A percentile compares a stretch with the other conserved stretches of the same genome.
phyloP scores from a whole-genome alignment of 2,888 invertebrate species.

The Osedax frankpressi region DNA sequence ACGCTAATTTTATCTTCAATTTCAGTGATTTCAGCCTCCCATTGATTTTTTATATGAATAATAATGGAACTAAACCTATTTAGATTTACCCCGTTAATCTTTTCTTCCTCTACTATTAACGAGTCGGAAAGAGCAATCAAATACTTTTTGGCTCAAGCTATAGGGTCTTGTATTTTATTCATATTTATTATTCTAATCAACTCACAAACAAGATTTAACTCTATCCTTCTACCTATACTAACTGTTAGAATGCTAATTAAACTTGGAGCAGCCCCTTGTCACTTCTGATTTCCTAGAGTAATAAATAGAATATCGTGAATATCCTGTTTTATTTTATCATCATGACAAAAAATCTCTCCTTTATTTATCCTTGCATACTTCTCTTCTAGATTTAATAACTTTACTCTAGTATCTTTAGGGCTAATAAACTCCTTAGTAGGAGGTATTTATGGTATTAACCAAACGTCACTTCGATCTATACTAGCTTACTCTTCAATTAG shows the following conservation, averaged over 20 bases:
- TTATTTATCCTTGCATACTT: constrained; percentile 18
- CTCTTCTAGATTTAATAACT: neutral
- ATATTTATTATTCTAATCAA: constrained; percentile 16
- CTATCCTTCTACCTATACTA: neutral
- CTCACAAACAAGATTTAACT: neutral
- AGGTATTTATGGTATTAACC: constrained; percentile 24
- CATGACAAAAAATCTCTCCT: constrained; percentile 25
- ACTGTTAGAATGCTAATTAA: constrained; percentile 22
- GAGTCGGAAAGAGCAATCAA: constrained; percentile 29
- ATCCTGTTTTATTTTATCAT: constrained; percentile 20
- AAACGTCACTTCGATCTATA: constrained; percentile 23
- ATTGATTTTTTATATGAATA: constrained; percentile 26
- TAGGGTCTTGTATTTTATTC: constrained; percentile 24
- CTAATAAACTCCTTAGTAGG: constrained; percentile 23
- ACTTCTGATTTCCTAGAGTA: constrained; percentile 27
- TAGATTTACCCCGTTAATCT: constrained; percentile 27
- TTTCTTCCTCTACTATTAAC: constrained; percentile 15
- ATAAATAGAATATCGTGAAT: constrained; percentile 23
- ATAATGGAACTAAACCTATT: constrained; percentile 29
- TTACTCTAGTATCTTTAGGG: neutral
- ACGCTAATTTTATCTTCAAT: constrained; percentile 15
- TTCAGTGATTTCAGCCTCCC: constrained; percentile 20
- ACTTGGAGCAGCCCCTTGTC: constrained; percentile 24
- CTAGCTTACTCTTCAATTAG: constrained; percentile 29
- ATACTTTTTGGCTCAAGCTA: constrained; percentile 27